phyloP scores from a whole-genome alignment of 2,888 invertebrate species.

The Zaprionus bogoriensis region DNA sequence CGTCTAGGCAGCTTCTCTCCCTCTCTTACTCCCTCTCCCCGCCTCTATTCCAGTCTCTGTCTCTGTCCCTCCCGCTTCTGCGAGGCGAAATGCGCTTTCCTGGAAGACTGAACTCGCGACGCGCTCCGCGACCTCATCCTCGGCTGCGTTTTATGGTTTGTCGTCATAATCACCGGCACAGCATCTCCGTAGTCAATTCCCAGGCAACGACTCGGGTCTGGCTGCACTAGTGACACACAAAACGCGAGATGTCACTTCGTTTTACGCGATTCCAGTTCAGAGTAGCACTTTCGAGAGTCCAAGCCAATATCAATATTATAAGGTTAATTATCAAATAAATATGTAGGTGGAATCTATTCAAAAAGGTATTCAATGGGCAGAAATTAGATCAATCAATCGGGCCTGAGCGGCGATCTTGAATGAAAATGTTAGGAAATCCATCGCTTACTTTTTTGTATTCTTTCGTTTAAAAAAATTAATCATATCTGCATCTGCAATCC shows the following conservation, averaged over 20 bases:
- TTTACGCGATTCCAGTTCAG: no score
- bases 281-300: no score
- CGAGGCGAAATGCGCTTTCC: slow-evolving; percentile 42
- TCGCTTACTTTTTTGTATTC: no score
- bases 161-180: slow-evolving; percentile 72
- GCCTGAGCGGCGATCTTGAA: no score
- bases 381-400: no score
- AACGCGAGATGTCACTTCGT: slow-evolving; percentile 53
- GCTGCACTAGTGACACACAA: slow-evolving; percentile 61
- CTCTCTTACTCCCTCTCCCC: not conserved
- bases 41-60: not conserved
- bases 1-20: slow-evolving; percentile 43
- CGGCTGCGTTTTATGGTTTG: slow-evolving; percentile 70
- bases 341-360: no score
- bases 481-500: no score
- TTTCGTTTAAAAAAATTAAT: no score
- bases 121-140: slow-evolving; percentile 49
- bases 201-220: not conserved
- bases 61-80: slow-evolving; percentile 2
- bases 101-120: slow-evolving; percentile 62
- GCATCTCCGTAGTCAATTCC: slow-evolving; percentile 49
- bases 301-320: no score
- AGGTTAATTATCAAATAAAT: no score
- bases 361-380: no score
- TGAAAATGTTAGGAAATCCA: no score